Conservation (phyloP, 2,888 invertebrate species). For the Lasioglossum oenotherae region DNA sequence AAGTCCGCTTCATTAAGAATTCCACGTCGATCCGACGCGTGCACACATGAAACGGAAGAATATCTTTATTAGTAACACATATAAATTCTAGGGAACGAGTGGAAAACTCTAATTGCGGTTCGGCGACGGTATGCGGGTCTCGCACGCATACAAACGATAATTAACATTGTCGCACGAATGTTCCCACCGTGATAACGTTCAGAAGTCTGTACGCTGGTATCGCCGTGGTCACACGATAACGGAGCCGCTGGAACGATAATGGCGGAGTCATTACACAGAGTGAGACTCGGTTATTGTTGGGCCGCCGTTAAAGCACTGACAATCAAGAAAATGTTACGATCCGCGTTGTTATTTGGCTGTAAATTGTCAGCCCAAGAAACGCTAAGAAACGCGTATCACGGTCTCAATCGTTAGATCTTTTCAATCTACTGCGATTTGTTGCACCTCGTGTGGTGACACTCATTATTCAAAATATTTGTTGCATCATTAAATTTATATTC, state of each 20-base stretch:
- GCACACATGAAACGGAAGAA: background rate
- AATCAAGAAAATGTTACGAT: conserved; percentile 48
- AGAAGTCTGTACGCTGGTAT: conserved; percentile 33
- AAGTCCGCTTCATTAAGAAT: background rate
- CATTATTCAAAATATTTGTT: too few relatives aligned
- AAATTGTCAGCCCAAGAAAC: background rate
- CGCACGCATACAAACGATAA: conserved; percentile 35
- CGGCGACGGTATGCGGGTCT: conserved; percentile 28
- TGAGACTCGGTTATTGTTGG: conserved; percentile 45
- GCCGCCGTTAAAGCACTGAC: conserved; percentile 43
- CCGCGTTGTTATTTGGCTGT: conserved; percentile 7
- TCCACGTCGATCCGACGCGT: background rate
- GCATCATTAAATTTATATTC: too few relatives aligned
- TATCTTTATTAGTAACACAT: background rate
- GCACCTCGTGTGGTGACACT: too few relatives aligned
- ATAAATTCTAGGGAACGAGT: background rate
- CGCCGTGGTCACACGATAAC: conserved; percentile 49
- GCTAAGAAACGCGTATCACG: background rate
- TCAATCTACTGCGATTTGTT: background rate
- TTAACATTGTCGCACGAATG: conserved; percentile 44
- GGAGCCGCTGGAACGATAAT: conserved; percentile 45
- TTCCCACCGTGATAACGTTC: conserved; percentile 46
- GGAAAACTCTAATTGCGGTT: conserved; percentile 30
- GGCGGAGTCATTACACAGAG: conserved; percentile 28
- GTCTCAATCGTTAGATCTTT: background rate